These are phyloP conservation scores for Watersipora subatra DNA, from an alignment of 1,140 invertebrate genomes.

Conservation along the genomic window DNA sequence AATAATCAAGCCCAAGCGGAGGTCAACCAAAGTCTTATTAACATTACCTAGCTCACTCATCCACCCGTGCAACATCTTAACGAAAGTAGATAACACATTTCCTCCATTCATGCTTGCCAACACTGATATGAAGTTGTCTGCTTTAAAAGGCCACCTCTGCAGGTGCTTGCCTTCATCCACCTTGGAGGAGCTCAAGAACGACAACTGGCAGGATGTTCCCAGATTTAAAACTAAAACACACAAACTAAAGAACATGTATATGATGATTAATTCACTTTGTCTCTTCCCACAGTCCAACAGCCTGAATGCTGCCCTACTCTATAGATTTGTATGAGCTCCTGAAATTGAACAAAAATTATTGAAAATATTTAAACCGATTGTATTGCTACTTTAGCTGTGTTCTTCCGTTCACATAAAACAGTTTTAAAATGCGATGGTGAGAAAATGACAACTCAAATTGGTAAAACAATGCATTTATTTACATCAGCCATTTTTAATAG, in stretches of 20 bases:
- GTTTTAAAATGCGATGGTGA: too few relatives aligned
- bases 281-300: not conserved
- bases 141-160: constrained; percentile 66
- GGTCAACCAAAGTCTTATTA: too few relatives aligned
- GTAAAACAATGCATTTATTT: too few relatives aligned
- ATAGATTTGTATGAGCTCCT: not conserved
- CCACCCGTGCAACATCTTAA: constrained; percentile 69
- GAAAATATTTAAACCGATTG: not conserved
- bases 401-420: too few relatives aligned
- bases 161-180: constrained; percentile 35
- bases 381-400: not conserved
- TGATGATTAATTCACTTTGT: not conserved
- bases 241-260: not conserved
- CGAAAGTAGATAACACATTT: constrained; percentile 67
- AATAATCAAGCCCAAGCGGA: too few relatives aligned
- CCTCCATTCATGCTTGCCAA: constrained; percentile 77
- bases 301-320: not conserved
- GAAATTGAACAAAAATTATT: not conserved
- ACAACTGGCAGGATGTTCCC: constrained; percentile 72
- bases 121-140: constrained; percentile 58
- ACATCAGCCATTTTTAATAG: too few relatives aligned
- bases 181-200: not conserved
- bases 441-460: too few relatives aligned
- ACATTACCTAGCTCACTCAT: constrained; percentile 55
- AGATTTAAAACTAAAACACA: constrained; percentile 61